phyloP scores from a whole-genome alignment of 2,113 vertebrate species.

The Lipophrys pholis region DNA sequence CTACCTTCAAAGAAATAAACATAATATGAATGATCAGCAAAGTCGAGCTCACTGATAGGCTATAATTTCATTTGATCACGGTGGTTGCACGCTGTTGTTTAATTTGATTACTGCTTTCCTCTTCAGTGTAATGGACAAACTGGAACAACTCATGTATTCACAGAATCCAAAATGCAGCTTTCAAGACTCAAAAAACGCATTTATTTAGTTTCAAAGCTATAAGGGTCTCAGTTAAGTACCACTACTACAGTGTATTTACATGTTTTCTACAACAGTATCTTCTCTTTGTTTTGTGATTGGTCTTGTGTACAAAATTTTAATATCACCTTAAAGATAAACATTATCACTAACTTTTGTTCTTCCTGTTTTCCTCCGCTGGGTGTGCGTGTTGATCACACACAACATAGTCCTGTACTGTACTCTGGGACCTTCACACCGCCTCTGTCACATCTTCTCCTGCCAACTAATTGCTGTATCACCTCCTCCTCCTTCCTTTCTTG shows the following conservation, averaged over 20 bases:
- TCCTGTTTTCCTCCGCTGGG: constrained; percentile 21
- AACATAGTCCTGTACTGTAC: constrained; percentile 37
- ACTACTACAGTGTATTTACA: constrained; percentile 76
- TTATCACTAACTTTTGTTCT: constrained; percentile 7
- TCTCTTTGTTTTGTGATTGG: background rate
- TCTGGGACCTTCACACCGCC: constrained; percentile 25
- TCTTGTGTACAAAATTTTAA: constrained; percentile 52
- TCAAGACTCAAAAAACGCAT: constrained; percentile 62
- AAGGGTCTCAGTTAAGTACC: constrained; percentile 34
- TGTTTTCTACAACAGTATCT: constrained; percentile 43
- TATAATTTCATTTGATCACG: constrained; percentile 36
- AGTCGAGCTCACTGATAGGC: constrained; percentile 31
- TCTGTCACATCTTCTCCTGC: constrained; percentile 23
- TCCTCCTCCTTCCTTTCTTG: constrained; percentile 17
- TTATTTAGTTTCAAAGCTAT: constrained; percentile 68
- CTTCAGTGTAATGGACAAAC: background rate
- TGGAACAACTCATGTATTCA: background rate
- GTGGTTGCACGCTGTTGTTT: background rate
- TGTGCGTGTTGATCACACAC: constrained; percentile 16
- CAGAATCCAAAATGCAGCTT: constrained; percentile 4
- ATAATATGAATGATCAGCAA: constrained; percentile 47
- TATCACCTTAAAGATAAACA: constrained; percentile 30
- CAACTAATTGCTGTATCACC: constrained; percentile 17
- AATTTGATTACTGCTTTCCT: background rate
- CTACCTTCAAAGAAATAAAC: constrained; percentile 30